Evolutionary conservation across 2,888 invertebrate genomes (phyloP), one percentile per base, ranked within the genome.

Genomic region (Trachelus tabidus): DNA sequence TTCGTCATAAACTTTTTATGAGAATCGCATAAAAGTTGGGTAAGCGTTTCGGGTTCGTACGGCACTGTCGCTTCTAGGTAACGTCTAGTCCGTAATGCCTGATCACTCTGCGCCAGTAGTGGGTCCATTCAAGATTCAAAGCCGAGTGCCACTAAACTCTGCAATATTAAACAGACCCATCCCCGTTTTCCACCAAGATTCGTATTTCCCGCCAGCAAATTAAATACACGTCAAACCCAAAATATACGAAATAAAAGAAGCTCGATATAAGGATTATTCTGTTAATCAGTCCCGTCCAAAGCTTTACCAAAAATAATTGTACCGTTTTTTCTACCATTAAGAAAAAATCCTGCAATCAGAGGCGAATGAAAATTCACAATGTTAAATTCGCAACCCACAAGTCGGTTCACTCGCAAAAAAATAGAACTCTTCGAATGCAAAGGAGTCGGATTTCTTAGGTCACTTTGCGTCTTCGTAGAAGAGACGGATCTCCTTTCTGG

Each of bases 1-100:
- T 85, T 83, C 83, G 83, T 87, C 88, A 86, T 87, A 85, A 88
- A 88, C 83, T 85, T 88, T 88, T 88, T 88, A 88, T 80, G 88
- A 86, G 85, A 82, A 83, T 83, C 86, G 82, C 85, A 87, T 84
- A 85, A 88, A 88, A 88, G 85, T 87, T 88, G 74, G 75, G 76
- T 71, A 71, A 71, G 31, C 71, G 71, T 33, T 71, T 71, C 12
- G 71, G 71, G 31, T 71, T 31, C 71, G 71, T 71, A 71, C 71
- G 56, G 56, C 23, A 71, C 71, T 34, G 31, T 33, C 33, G 31
- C 31, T 71, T 71, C 71, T 34, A 11, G 31, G 71, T 34, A 34
- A 56, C 56, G 56, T 15, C 71, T 31, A 34, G 31, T 31, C 71
- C 71, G 31, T 71, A 71, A 71, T 71, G 33, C 34, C 73, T 73